Percentiles rank a stretch among this genome's conserved stretches.
phyloP scores from a whole-genome alignment of 2,113 vertebrate species.

The Bothrops jararaca region DNA sequence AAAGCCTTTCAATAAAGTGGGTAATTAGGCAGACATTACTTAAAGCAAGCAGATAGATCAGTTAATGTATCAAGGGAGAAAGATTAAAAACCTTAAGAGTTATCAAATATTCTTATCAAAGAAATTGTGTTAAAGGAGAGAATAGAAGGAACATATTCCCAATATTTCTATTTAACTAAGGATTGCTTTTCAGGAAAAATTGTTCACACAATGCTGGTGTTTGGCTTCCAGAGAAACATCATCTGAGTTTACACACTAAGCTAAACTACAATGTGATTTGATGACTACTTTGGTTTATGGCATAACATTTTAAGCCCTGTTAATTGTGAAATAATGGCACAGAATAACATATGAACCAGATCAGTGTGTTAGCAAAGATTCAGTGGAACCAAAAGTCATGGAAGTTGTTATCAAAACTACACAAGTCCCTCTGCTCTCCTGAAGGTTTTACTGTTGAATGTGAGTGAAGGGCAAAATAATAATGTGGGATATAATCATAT shows the following conservation, averaged over 20 bases:
- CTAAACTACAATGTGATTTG: neutral
- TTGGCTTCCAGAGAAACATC: neutral
- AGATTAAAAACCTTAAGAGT: constrained; percentile 32
- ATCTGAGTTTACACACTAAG: neutral
- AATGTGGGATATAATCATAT: neutral
- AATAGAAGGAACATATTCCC: neutral
- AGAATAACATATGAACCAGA: neutral
- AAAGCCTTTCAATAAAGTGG: constrained; percentile 29
- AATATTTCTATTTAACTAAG: neutral
- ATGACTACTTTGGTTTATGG: neutral
- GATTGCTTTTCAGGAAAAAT: neutral
- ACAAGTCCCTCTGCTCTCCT: neutral
- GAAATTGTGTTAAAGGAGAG: constrained; percentile 25
- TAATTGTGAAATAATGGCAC: neutral
- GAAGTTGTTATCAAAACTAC: neutral
- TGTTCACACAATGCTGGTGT: neutral
- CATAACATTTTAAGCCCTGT: neutral
- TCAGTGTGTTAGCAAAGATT: neutral
- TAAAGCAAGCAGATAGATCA: constrained; percentile 27
- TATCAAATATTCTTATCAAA: constrained; percentile 44
- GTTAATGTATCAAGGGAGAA: constrained; percentile 33
- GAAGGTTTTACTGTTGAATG: neutral
- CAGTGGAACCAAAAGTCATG: constrained; percentile 5
- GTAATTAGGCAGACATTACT: constrained; percentile 27
- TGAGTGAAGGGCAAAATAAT: neutral